Percentiles rank a stretch among this genome's conserved stretches.
Evolutionary conservation across 2,888 invertebrate genomes (phyloP).

Genomic region (Molanna angustata): DNA sequence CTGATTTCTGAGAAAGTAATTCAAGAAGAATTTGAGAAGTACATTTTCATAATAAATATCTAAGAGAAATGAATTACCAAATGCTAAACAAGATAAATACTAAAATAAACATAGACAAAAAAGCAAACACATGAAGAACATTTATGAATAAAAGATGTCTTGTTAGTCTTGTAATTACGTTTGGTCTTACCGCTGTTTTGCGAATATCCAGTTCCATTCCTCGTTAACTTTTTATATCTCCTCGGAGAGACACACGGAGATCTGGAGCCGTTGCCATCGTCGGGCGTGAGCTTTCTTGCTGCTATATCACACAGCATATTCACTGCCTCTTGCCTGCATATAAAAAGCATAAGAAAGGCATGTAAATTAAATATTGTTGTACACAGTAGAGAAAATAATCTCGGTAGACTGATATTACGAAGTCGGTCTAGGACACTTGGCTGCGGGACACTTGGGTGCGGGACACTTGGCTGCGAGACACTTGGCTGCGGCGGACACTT

Average conservation of each 20-base stretch:
- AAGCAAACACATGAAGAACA: slow-evolving; percentile 21
- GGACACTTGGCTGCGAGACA: too few species aligned
- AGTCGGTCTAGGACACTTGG: too few species aligned
- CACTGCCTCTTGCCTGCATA: slow-evolving; percentile 73
- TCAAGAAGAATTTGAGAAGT: slow-evolving; percentile 11
- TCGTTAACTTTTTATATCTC: slow-evolving; percentile 56
- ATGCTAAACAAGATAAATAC: slow-evolving; percentile 16
- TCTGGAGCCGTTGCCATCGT: slow-evolving; percentile 50
- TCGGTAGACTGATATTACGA: too few species aligned
- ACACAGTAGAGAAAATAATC: too few species aligned
- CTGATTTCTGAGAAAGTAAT: slow-evolving; percentile 32
- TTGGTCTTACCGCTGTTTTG: slow-evolving; percentile 47
- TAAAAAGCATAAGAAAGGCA: too few species aligned
- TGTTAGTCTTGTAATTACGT: neutral
- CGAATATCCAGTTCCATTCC: slow-evolving; percentile 55
- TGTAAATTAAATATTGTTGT: too few species aligned
- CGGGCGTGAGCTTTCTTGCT: slow-evolving; percentile 68
- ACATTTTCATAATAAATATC: slow-evolving; percentile 10
- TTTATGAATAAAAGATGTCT: slow-evolving; percentile 7
- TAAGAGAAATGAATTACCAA: slow-evolving; percentile 14
- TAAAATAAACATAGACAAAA: slow-evolving; percentile 21
- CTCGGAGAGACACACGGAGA: slow-evolving; percentile 64
- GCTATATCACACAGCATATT: slow-evolving; percentile 82
- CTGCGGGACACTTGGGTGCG: too few species aligned
- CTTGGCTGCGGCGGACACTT: too few species aligned